Percentiles rank a stretch among this genome's conserved stretches.
These are phyloP conservation scores for Drosophila glabriapex DNA, from an alignment of 2,888 invertebrate genomes.

Conservation along the genomic window DNA sequence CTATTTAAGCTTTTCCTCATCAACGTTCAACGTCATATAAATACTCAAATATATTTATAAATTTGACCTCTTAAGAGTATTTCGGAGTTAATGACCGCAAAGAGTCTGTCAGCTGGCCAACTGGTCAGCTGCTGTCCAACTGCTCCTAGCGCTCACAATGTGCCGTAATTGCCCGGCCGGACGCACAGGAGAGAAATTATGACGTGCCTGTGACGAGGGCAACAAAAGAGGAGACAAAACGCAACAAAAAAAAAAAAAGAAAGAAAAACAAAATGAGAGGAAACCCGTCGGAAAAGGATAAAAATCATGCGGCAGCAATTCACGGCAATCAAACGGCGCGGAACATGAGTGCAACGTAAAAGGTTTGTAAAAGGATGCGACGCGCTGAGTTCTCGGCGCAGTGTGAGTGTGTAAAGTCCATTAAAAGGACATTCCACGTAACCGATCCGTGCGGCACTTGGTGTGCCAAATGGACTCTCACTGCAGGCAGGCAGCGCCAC, in stretches of 20 bases:
- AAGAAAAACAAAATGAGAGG: not conserved
- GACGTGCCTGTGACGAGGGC: conserved; percentile 63
- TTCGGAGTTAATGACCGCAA: conserved; percentile 45
- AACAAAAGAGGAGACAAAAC: conserved; percentile 34
- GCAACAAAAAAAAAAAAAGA: not conserved
- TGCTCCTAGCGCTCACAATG: conserved; percentile 27
- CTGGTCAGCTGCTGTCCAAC: conserved; percentile 63
- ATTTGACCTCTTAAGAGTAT: not conserved
- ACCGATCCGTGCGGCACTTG: conserved; percentile 75
- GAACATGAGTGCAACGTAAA: conserved; percentile 73
- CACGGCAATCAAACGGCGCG: conserved; percentile 79
- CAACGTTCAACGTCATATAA: not conserved
- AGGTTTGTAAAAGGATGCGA: conserved; percentile 76
- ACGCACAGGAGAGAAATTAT: conserved; percentile 46
- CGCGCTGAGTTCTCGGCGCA: conserved; percentile 19
- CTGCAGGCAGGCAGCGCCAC: conserved; percentile 62
- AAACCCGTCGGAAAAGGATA: conserved; percentile 62
- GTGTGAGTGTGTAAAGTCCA: conserved; percentile 75
- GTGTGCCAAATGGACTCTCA: conserved; percentile 68
- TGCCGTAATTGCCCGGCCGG: conserved; percentile 57
- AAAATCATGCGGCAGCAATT: conserved; percentile 78
- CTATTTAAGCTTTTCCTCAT: not conserved
- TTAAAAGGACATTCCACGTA: conserved; percentile 80
- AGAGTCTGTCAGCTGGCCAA: conserved; percentile 44
- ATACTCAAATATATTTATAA: not conserved